Base-by-base conservation (phyloP, 2,888 invertebrate species). In the Apamea anceps region DNA sequence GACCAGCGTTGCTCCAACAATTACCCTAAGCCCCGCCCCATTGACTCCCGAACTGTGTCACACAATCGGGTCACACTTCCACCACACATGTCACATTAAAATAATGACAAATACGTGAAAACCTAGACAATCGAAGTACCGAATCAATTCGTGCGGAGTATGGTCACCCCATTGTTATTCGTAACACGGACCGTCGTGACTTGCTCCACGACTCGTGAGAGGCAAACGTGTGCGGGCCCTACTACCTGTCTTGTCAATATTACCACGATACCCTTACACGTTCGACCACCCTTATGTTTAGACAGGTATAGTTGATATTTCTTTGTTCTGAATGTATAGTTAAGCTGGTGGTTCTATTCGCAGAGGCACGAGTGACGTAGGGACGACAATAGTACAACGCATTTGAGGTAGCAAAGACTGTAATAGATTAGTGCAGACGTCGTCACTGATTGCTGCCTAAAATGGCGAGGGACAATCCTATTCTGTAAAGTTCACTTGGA, bases 91-190 rank as follows among this genome's bases (percentile, higher is more conserved):
- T 75, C 77, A 82, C 74, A 87, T 88, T 87, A 86, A 81, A 89
- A 82, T 88, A 84, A 86, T 84, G 80, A 86, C 86, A 86, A 87
- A 88, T 88, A 84, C 88, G 80, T 88, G 87, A 85, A 86, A 85
- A 85, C 70, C 79, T 86, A 87, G 83, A 89, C 90, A 88, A 86
- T 88, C 73, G 81, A 82, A 74, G 81, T 88, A 87, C 83, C 81
- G 80, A 88, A 88, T 88, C 86, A 86, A 88, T 86, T 89, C 91
- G 90, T 90, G 89, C 87, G 82, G 87, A n/a, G 81, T 85, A 85
- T 89, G 90, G 89, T 87, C 88, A 90, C 88, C 82, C 85, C 81
- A 91, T 91, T 91, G 89, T 91, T 89, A 90, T 90, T 90, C 90
- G 75, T 80, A 81, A 87, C 91, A 90, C 89, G 89, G 88, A 83